phyloP scores from a whole-genome alignment of 2,797 vertebrate genomes.

The Molossus molossus region DNA sequence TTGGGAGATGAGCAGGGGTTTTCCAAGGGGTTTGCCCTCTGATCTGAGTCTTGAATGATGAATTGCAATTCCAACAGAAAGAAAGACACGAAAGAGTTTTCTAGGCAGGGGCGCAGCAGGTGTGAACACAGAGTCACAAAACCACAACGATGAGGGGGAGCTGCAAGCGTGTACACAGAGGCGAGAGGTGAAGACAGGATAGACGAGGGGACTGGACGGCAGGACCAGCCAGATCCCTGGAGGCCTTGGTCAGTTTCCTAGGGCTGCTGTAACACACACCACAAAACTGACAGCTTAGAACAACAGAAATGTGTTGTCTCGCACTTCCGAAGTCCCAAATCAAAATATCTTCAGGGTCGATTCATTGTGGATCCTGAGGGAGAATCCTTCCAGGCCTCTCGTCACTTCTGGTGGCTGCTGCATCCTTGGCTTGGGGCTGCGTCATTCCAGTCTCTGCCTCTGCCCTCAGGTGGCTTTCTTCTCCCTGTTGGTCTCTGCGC shows the following conservation, averaged over 20 bases:
- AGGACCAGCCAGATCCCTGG: background rate
- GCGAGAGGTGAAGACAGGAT: background rate
- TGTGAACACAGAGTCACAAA: background rate
- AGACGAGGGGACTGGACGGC: background rate
- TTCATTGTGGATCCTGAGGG: background rate
- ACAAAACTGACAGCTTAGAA: background rate
- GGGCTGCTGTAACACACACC: background rate
- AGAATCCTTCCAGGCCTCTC: background rate
- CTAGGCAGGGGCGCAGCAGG: too few species aligned
- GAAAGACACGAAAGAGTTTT: background rate
- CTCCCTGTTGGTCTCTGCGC: background rate
- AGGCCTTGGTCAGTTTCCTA: background rate
- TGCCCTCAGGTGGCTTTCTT: background rate
- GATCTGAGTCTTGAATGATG: background rate
- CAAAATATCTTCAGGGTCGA: background rate
- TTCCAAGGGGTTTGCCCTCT: background rate
- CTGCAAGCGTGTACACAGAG: too few species aligned
- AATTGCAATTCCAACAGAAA: background rate
- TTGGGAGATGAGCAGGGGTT: background rate
- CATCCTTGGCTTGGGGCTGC: background rate
- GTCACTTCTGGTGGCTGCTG: background rate
- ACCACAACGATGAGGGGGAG: background rate
- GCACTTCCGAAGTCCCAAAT: background rate
- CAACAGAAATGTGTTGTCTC: background rate
- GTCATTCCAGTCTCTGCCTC: background rate